Conservation (phyloP, 92 coral and sea anemone species). For the Montipora capitata region DNA sequence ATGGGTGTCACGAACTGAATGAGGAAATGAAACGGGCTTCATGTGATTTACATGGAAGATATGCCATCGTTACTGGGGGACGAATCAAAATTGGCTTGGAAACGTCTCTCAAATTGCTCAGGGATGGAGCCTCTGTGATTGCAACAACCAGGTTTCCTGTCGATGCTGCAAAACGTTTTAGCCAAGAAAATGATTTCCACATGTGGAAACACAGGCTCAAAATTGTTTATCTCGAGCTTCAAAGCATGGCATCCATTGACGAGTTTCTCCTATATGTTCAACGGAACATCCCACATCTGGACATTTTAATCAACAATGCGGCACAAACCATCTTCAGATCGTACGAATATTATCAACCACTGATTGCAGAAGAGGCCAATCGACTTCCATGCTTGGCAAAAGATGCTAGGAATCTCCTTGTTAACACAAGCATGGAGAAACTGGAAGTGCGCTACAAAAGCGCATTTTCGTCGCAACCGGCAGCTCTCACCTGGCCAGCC, state of each 20-base stretch:
- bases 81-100: conserved; percentile 65
- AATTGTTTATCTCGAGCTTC: conserved; percentile 43
- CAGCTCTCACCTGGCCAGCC: conserved; percentile 18
- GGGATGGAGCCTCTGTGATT: conserved; percentile 55
- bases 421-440: not conserved
- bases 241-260: conserved; percentile 29
- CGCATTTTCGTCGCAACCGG: not conserved
- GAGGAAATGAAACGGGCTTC: conserved; percentile 31
- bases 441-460: not conserved
- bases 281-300: conserved; percentile 51
- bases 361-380: conserved; percentile 20
- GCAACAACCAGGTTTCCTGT: conserved; percentile 56
- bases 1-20: conserved; percentile 21
- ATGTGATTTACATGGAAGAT: conserved; percentile 45
- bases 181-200: conserved; percentile 43
- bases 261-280: conserved; percentile 39
- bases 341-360: conserved; percentile 31
- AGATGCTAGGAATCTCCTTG: conserved; percentile 35
- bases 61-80: conserved; percentile 55
- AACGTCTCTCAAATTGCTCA: conserved; percentile 40
- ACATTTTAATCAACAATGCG: conserved; percentile 60
- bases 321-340: conserved; percentile 66
- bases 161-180: conserved; percentile 35
- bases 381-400: conserved; percentile 31
- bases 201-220: conserved; percentile 57